A percentile compares a stretch with the other conserved stretches of the same genome.
Conservation (phyloP, 2,797 vertebrate species). For the Psittacula echo region DNA sequence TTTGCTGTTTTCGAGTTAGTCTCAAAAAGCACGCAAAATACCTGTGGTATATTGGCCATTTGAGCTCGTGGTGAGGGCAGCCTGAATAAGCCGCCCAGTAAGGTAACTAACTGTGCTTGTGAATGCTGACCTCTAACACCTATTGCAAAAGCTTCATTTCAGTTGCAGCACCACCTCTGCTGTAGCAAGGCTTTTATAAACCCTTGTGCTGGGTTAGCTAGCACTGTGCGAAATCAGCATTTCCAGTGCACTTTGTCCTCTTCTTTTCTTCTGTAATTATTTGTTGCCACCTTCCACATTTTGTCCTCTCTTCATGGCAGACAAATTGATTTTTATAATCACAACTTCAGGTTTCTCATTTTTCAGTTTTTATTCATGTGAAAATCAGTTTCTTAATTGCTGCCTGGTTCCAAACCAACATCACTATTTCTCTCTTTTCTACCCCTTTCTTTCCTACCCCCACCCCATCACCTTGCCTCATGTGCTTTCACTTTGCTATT, state of each 20-base stretch:
- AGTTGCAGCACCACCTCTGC: neutral
- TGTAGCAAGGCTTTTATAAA: neutral
- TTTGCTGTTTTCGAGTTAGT: neutral
- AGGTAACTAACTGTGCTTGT: conserved; percentile 21
- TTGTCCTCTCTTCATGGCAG: neutral
- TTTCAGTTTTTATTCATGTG: neutral
- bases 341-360: neutral
- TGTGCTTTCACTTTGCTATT: neutral
- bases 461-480: neutral
- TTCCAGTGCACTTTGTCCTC: neutral
- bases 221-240: neutral
- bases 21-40: neutral
- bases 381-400: neutral
- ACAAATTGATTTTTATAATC: neutral
- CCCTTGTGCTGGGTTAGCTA: neutral
- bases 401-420: neutral
- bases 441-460: neutral
- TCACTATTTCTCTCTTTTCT: neutral
- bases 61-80: neutral
- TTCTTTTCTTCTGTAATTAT: neutral
- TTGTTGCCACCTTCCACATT: neutral
- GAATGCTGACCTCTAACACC: conserved; percentile 15
- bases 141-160: neutral
- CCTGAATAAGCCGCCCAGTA: neutral
- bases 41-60: neutral